Percentiles rank a stretch among this genome's conserved stretches.
Evolutionary conservation across 1,140 invertebrate genomes (phyloP).

Genomic region (Leptoteleia sp.): DNA sequence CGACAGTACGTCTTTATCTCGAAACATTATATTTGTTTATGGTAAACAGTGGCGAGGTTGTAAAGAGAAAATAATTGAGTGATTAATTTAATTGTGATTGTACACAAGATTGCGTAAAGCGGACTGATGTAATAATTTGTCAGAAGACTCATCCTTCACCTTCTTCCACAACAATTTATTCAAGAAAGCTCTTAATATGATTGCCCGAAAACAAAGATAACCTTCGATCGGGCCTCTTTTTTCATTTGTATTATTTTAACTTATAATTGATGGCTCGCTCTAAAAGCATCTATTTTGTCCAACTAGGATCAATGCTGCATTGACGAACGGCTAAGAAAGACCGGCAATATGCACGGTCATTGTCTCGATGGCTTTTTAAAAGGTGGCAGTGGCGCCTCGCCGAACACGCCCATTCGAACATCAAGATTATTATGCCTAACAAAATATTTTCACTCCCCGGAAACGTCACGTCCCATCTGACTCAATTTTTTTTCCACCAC

Average conservation of each 20-base stretch:
- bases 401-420: conserved; percentile 40
- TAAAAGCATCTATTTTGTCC: conserved; percentile 57
- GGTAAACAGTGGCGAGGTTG: not conserved
- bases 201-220: conserved; percentile 29
- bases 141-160: no score
- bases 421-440: conserved; percentile 61
- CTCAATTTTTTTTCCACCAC: conserved; percentile 42
- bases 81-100: conserved; percentile 26
- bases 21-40: not conserved
- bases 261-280: conserved; percentile 51
- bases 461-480: conserved; percentile 49
- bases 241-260: conserved; percentile 53
- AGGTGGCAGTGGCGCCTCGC: conserved; percentile 64
- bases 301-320: conserved; percentile 38
- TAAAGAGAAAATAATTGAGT: conserved; percentile 5
- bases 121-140: no score
- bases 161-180: conserved; percentile 7
- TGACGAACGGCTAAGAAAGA: conserved; percentile 41
- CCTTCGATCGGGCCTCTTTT: conserved; percentile 9
- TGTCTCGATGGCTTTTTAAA: conserved; percentile 66
- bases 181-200: conserved; percentile 22
- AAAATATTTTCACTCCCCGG: conserved; percentile 66
- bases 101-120: not conserved
- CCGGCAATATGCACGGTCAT: conserved; percentile 59
- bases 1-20: not conserved